Conservation (phyloP, 2,113 vertebrate genomes). For the Conger conger region DNA sequence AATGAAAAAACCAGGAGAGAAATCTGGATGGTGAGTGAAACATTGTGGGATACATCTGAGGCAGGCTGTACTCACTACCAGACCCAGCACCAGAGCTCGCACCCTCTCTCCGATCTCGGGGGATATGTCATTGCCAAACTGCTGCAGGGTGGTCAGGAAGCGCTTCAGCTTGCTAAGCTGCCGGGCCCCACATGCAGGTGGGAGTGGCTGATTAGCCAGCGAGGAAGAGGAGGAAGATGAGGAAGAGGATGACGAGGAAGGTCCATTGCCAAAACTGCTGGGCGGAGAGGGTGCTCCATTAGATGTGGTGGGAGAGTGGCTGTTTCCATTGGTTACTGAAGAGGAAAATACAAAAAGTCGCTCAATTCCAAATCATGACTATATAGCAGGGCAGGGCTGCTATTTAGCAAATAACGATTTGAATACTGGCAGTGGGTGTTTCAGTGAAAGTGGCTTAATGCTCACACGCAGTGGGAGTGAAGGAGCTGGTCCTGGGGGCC, state of each 20-base stretch:
- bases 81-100: constrained; percentile 91
- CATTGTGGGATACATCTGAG: background rate
- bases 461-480: constrained; percentile 94
- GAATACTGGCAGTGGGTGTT: background rate
- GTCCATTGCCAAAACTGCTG: constrained; percentile 94
- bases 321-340: constrained; percentile 94
- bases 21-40: constrained; percentile 39
- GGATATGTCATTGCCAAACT: constrained; percentile 98
- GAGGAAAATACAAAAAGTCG: constrained; percentile 42
- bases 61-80: constrained; percentile 86
- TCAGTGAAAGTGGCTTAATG: constrained; percentile 31
- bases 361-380: background rate
- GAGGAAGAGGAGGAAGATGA: constrained; percentile 87
- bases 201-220: constrained; percentile 95
- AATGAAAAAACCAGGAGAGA: constrained; percentile 51
- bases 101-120: constrained; percentile 96
- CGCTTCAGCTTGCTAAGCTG: constrained; percentile 98
- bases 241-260: constrained; percentile 61
- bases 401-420: background rate
- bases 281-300: constrained; percentile 95
- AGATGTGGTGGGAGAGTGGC: constrained; percentile 94
- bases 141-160: constrained; percentile 96
- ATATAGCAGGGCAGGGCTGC: background rate
- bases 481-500: constrained; percentile 93
- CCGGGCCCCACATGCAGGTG: constrained; percentile 92